Percentiles rank a stretch among this genome's conserved stretches.
Conservation (phyloP, 2,888 invertebrate genomes). For the Nymphalis polychloros region DNA sequence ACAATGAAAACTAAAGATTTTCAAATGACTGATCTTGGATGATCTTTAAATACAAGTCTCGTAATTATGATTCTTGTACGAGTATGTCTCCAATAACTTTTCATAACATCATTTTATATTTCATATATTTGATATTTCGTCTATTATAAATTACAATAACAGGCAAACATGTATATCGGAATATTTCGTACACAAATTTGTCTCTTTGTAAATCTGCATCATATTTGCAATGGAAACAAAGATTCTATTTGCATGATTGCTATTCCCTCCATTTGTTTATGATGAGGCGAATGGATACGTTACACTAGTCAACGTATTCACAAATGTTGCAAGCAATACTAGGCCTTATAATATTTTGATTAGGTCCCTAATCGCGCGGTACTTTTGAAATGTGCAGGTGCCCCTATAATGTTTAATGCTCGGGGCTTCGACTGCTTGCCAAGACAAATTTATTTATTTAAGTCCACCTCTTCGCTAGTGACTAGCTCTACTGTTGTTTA, state of each 20-base stretch:
- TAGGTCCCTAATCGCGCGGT: slow-evolving; percentile 20
- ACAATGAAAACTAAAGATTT: no score
- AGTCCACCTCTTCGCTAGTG: slow-evolving; percentile 20
- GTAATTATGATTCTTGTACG: no score
- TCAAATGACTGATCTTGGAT: no score
- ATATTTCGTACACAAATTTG: slow-evolving; percentile 25
- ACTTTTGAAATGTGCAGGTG: slow-evolving; percentile 16
- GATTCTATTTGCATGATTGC: slow-evolving; percentile 57
- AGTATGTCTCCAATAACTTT: no score
- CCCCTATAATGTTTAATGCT: slow-evolving; percentile 30
- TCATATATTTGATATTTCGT: no score
- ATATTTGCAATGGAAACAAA: slow-evolving; percentile 53
- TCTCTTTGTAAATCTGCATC: slow-evolving; percentile 44
- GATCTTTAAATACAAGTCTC: no score
- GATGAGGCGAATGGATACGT: slow-evolving; percentile 39
- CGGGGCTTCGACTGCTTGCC: slow-evolving; percentile 30
- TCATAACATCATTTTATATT: neutral
- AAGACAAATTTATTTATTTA: slow-evolving; percentile 40
- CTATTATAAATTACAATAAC: no score
- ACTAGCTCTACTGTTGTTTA: slow-evolving; percentile 29
- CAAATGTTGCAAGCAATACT: slow-evolving; percentile 15
- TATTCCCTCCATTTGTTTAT: slow-evolving; percentile 47
- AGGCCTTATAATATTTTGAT: slow-evolving; percentile 2
- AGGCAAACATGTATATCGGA: neutral
- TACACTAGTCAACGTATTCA: slow-evolving; percentile 12